Base-by-base conservation (phyloP, 30 jellyfish, hydroid and myxozoan genomes). In the Calvadosia cruxmelitensis region DNA sequence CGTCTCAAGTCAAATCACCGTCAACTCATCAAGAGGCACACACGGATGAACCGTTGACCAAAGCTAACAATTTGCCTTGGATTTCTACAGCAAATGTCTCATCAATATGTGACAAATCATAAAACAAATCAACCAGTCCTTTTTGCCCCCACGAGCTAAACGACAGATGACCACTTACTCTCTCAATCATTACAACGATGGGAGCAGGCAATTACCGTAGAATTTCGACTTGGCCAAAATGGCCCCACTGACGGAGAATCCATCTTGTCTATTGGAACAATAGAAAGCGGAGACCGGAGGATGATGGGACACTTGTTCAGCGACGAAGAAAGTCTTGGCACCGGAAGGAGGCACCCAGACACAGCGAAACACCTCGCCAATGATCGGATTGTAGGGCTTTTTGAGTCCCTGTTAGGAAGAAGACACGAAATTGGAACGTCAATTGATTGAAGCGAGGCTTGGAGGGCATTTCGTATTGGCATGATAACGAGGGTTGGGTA, bases 271-370 rank as follows among this genome's bases (percentile, higher is more conserved):
- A 67, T 87, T 87, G 12, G 97, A 80, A 49, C 97, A 87, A 78
- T 87, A 87, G 70, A 87, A 87, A 23, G 94, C 97, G 2, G 97
- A 87, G 49, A 87, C 97, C 1, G 97, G 97, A 2, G 97, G 97
- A 64, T 87, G 97, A 87, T 87, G 97, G 92, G 97, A 87, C 13
- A 87, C 94, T 80, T 87, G 97, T 72, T 87, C 97, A 0, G 97
- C 97, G 1, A 87, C 42, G 76, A 80, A 87, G 84, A 80, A 87
- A 16, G 97, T 80, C 31, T 80, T 86, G 24, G 97, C 73, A 1
- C 76, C 81, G 34, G 48, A 29, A 15, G 42, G 50, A n/a, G 67
- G 76, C 25, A 73, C 79, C 97, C 97, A 87, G 80, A 76, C 68
- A 66, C 97, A 87, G 12, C 94, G 94, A 66, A 87, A 87, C 50